Base-by-base conservation (phyloP, 2,113 vertebrate genomes). In the Corythornis vintsioides region DNA sequence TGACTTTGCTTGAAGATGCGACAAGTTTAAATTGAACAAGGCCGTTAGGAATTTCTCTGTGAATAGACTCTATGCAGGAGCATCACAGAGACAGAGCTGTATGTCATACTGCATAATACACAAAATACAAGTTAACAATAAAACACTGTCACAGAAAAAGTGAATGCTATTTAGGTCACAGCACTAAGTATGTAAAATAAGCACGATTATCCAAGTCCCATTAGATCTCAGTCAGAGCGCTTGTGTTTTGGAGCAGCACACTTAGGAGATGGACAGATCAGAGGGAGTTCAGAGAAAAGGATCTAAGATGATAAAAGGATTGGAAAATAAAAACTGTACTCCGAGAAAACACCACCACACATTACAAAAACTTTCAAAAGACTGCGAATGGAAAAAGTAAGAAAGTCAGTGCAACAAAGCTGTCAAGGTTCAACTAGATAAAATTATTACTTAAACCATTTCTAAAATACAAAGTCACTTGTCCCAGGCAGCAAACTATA, bases 121-220 rank as follows among this genome's bases (percentile, higher is more conserved):
- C 35, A 1, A 33, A 85, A 35, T n/a, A 57, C 56, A 60, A 86
- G 79, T 22, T 57, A 61, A 64, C 85, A 93, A 14, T 38, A 76
- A 60, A 65, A 70, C 47, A 18, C 47, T 74, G 85, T 33, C 95
- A 76, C 77, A 76, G 7, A 29, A 60, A 71, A 79, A 82, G 66
- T 28, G 67, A 89, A 61, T 21, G 76, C 60, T 92, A 94, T 94
- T 94, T 74, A 89, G 94, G 93, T 86, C 94, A 89, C 83, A 83
- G 91, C 71, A 47, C 86, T 50, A 70, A 84, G 63, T 53, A 94
- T 63, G 86, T 85, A 90, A 86, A 94, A 91, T 90, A 92, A 96
- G 85, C 84, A 64, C 6, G 6, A 86, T 93, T 88, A 92, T 60
- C 89, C 8, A 2, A 56, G 72, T 61, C 33, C 86, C 70, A 50